phyloP scores from a whole-genome alignment of 2,113 vertebrate species.

The Xenopus tropicalis region UCB_Xtro_10.0 CM004446.2:7014001-7014500 shows the following conservation, averaged over 20 bases:
- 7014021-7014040: constrained; percentile 58
- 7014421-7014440: too few species aligned
- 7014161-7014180: too few species aligned
- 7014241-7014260: constrained; percentile 88
- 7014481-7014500: too few species aligned
- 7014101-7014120: constrained; percentile 81
- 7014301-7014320: constrained; percentile 84
- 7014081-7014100: constrained; percentile 87
- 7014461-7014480: too few species aligned
- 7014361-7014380: too few species aligned
- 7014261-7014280: constrained; percentile 91
- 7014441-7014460: too few species aligned
- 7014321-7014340: too few species aligned
- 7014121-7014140: constrained; percentile 65
- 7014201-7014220: constrained; percentile 41
- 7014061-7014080: constrained; percentile 55
- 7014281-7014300: constrained; percentile 92
- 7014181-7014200: constrained; percentile 28
- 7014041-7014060: too few species aligned
- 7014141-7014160: constrained; percentile 58
- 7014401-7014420: too few species aligned
- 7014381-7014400: too few species aligned
- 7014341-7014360: too few species aligned
- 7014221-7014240: constrained; percentile 72
- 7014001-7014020: constrained; percentile 85